Conservation (phyloP, 2,113 vertebrate genomes). For the Notiomystis cincta region DNA sequence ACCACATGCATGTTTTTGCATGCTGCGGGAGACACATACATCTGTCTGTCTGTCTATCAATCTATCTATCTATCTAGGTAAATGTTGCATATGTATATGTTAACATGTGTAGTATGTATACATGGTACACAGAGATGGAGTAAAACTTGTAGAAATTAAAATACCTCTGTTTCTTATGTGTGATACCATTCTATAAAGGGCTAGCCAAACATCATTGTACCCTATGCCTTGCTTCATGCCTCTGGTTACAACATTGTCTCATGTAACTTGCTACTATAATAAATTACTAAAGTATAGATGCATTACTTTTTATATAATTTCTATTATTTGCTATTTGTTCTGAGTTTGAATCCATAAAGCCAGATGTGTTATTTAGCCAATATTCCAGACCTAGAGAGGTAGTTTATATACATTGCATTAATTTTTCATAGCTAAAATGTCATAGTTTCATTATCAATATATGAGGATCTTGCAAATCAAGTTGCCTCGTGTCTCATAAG, state of each 20-base stretch:
- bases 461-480: not conserved
- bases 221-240: not conserved
- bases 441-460: not conserved
- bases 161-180: not conserved
- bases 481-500: not conserved
- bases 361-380: not conserved
- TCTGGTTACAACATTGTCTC: not conserved
- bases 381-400: not conserved
- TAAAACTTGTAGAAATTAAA: not conserved
- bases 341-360: not conserved
- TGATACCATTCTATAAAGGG: not conserved
- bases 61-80: not conserved
- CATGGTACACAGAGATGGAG: not conserved
- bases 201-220: not conserved
- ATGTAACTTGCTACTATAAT: not conserved
- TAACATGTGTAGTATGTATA: not conserved
- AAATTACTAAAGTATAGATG: not conserved
- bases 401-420: not conserved
- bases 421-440: not conserved
- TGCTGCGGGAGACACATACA: not conserved
- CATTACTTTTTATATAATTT: not conserved
- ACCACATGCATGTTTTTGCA: rapidly evolving
- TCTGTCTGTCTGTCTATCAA: not conserved
- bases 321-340: not conserved
- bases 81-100: not conserved